Evolutionary conservation across 92 coral and sea anemone species (phyloP), one percentile per base, ranked within the genome.

Genomic region (Paragorgia papillata): DNA sequence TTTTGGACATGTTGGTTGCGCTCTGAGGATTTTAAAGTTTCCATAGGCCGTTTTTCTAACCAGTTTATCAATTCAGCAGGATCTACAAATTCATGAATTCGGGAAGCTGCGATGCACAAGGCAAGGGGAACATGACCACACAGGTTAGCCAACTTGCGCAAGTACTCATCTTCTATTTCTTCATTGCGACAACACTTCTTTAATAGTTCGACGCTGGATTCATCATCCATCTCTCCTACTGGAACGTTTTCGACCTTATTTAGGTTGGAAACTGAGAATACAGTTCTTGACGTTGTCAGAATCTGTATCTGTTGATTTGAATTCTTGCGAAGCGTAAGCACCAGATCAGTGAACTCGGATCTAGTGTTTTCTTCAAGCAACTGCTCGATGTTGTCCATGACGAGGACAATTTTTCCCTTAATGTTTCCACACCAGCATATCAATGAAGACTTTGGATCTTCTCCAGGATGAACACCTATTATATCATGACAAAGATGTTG

Each of bases 1-100:
- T 48, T 54, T 34, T 55, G 67, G 27, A 86, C 55, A 2, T 10
- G 43, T 4, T 37, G 43, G 10, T 46, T 15, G 2, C 2, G 17
- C 12, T 46, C 53, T 37, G 43, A 12, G 6, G 82, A 65, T 22
- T 66, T 37, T 34, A 86, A 67, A n/a, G n/a, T n/a, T n/a, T n/a
- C n/a, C n/a, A n/a, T n/a, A n/a, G 90, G 90, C 4, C 62, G 49
- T 18, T 56, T 27, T 49, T 63, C 43, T 5, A 86, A 83, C 39
- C 62, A 22, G 17, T 41, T 22, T 1, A 78, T 65, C 15, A 37
- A 10, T 37, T 37, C 43, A 10, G 4, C 43, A 10, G 43, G 43
- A 37, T 37, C 43, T 4, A 4, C 43, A 10, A 37, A 4, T 4
- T 37, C 43, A 4, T 37, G 43, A 37, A 37, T 4, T 37, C 43